phyloP scores from a whole-genome alignment of 1,140 invertebrate genomes.

The Apis florea region DNA sequence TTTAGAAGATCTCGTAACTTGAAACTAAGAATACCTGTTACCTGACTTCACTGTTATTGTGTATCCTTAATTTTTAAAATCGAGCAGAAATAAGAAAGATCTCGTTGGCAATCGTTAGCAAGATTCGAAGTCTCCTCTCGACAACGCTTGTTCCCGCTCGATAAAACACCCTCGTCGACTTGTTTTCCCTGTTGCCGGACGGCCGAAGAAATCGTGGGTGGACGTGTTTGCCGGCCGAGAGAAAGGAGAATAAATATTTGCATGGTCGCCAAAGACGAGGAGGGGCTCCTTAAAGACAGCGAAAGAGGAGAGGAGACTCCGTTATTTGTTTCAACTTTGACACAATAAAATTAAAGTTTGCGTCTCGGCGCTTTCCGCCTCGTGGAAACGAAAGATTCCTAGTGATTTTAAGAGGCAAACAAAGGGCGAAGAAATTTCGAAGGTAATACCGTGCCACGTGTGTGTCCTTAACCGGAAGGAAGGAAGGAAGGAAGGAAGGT shows the following conservation, averaged over 20 bases:
- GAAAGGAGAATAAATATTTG: constrained; percentile 60
- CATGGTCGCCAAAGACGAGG: constrained; percentile 42
- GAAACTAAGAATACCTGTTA: no score
- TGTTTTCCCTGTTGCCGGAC: not conserved
- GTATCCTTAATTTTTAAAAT: no score
- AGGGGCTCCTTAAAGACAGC: constrained; percentile 25
- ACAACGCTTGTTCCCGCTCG: not conserved
- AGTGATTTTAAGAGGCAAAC: constrained; percentile 47
- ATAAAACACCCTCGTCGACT: not conserved
- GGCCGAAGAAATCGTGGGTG: not conserved
- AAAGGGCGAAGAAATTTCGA: constrained; percentile 40
- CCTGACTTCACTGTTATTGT: no score
- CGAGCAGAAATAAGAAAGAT: no score
- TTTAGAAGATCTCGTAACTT: no score
- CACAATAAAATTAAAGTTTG: constrained; percentile 61
- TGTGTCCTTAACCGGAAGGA: constrained; percentile 17
- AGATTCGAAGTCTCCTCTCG: not conserved
- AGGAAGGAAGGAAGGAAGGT: constrained; percentile 7
- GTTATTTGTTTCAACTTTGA: constrained; percentile 54
- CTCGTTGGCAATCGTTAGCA: not conserved
- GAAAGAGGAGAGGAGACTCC: constrained; percentile 39
- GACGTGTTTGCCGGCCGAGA: constrained; percentile 16
- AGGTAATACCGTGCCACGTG: constrained; percentile 12
- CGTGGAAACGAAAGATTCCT: constrained; percentile 8
- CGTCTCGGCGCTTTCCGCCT: constrained; percentile 48